phyloP scores from a whole-genome alignment of 2,113 vertebrate genomes.

The Gasterosteus nipponicus region DNA sequence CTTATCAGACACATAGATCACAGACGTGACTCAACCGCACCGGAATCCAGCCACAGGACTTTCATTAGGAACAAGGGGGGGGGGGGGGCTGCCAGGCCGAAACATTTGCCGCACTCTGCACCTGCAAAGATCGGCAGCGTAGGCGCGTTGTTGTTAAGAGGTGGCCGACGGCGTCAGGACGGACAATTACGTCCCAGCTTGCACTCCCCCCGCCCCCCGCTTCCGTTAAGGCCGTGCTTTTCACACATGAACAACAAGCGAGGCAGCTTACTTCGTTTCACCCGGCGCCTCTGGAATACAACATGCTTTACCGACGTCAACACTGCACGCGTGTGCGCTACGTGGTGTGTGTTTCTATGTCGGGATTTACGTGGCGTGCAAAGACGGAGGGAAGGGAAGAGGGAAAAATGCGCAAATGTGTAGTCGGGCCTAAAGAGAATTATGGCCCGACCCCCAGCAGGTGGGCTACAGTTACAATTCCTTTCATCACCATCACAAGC shows the following conservation, averaged over 20 bases:
- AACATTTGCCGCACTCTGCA: slow-evolving; percentile 60
- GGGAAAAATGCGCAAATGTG: slow-evolving; percentile 19
- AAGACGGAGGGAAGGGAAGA: slow-evolving; percentile 24
- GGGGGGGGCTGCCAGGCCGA: slow-evolving; percentile 67
- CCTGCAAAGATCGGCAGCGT: slow-evolving; percentile 62
- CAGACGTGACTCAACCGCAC: slow-evolving; percentile 96
- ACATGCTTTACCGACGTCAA: slow-evolving; percentile 23
- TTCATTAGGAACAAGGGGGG: slow-evolving; percentile 87
- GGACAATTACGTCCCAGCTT: slow-evolving; percentile 49
- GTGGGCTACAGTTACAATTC: slow-evolving; percentile 88
- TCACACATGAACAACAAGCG: slow-evolving; percentile 61
- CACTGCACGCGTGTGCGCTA: slow-evolving; percentile 8
- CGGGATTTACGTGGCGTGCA: slow-evolving; percentile 9
- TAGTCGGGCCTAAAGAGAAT: slow-evolving; percentile 42
- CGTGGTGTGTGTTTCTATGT: slow-evolving; percentile 17
- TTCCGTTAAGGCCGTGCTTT: slow-evolving; percentile 43
- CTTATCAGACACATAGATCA: slow-evolving; percentile 99
- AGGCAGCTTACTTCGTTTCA: slow-evolving; percentile 47
- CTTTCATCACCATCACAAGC: slow-evolving; percentile 88
- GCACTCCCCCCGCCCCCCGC: slow-evolving; percentile 27
- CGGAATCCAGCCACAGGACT: slow-evolving; percentile 95
- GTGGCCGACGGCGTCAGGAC: slow-evolving; percentile 6
- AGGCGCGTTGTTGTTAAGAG: slow-evolving; percentile 42
- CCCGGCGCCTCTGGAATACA: slow-evolving; percentile 41
- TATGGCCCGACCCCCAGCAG: slow-evolving; percentile 83